phyloP scores from a whole-genome alignment of 2,113 vertebrate genomes.

The Harpagus bidentatus region DNA sequence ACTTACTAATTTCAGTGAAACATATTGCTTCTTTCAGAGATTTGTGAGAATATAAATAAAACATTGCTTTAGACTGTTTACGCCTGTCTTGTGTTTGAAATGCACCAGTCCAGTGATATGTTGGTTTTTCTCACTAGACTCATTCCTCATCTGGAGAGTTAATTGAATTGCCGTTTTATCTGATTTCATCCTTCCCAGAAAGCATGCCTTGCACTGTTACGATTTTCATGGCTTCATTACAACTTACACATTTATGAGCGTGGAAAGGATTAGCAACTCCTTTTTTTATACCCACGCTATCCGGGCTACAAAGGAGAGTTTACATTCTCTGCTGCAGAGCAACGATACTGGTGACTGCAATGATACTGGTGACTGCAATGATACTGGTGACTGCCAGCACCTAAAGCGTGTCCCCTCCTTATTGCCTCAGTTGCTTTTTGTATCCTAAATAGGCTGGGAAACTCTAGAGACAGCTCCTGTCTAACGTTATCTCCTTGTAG shows the following conservation, averaged over 20 bases:
- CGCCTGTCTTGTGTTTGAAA: not conserved
- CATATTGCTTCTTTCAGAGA: not conserved
- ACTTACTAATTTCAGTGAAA: not conserved
- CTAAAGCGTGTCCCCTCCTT: not conserved
- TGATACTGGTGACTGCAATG: not conserved
- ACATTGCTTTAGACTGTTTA: not conserved
- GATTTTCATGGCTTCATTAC: not conserved
- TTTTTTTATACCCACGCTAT: not conserved
- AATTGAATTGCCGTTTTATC: constrained; percentile 43
- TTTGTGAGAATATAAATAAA: not conserved
- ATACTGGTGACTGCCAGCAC: not conserved
- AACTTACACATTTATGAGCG: not conserved
- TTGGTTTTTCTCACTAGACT: not conserved
- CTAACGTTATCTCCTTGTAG: not conserved
- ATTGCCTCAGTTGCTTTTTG: not conserved
- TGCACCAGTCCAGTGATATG: not conserved
- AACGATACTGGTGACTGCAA: not conserved
- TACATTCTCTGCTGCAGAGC: not conserved
- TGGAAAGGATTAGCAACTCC: not conserved
- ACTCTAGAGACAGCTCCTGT: not conserved
- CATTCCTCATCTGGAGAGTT: constrained; percentile 19
- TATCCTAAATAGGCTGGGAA: not conserved
- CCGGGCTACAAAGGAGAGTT: not conserved
- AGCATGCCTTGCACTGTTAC: not conserved
- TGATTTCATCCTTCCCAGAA: constrained; percentile 16